Conservation (phyloP, 2,888 invertebrate genomes). For the Acleris emargana region DNA sequence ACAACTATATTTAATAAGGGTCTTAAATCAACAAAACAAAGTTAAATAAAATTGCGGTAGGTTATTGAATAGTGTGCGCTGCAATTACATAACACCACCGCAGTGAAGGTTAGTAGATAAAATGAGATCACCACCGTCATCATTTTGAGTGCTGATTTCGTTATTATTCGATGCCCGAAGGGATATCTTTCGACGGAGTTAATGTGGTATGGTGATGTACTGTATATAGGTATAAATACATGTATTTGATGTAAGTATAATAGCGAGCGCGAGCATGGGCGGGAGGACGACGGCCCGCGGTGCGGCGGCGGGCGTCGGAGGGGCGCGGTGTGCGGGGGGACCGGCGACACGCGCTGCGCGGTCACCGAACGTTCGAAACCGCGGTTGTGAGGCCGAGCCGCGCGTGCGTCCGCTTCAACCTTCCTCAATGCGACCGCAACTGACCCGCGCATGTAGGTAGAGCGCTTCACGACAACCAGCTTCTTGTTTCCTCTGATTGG, state of each 20-base stretch:
- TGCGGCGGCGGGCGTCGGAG: conserved; percentile 47
- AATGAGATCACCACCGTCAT: conserved; percentile 14
- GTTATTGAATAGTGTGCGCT: conserved; percentile 24
- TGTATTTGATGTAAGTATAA: conserved; percentile 20
- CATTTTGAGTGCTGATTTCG: background rate
- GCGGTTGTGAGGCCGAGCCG: conserved; percentile 69
- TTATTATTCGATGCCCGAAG: conserved; percentile 1
- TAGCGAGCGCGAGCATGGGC: conserved; percentile 40
- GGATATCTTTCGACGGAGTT: conserved; percentile 7
- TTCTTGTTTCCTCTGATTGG: conserved; percentile 30
- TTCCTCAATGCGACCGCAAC: conserved; percentile 83
- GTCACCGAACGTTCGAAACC: conserved; percentile 81
- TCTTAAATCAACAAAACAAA: background rate
- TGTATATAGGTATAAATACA: conserved; percentile 16
- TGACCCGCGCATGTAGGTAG: conserved; percentile 67
- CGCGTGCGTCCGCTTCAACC: conserved; percentile 83
- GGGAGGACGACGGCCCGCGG: conserved; percentile 54
- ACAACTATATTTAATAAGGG: no score
- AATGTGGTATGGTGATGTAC: conserved; percentile 1
- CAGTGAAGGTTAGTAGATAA: conserved; percentile 1
- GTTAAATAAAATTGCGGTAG: conserved; percentile 28
- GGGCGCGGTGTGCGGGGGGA: conserved; percentile 60
- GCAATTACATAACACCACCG: conserved; percentile 11
- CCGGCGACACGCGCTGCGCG: conserved; percentile 82
- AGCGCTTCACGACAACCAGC: conserved; percentile 29